A percentile compares a stretch with the other conserved stretches of the same genome.
Conservation (phyloP, 2,888 invertebrate genomes). For the Amblyteles armatorius region DNA sequence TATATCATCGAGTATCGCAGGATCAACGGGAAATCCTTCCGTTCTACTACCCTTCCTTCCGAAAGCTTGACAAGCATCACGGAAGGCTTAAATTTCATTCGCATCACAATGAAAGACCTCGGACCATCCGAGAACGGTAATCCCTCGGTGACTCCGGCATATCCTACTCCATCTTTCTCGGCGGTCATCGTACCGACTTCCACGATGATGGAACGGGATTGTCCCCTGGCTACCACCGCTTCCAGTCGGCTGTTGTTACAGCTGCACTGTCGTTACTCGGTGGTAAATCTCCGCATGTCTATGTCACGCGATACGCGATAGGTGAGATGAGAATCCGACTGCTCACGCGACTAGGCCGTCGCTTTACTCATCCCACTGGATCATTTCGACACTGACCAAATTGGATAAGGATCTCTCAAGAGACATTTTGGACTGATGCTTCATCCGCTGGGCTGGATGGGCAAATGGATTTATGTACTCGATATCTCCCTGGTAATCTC, state of each 20-base stretch:
- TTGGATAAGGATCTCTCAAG: conserved; percentile 29
- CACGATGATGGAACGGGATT: conserved; percentile 1
- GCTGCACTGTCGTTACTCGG: conserved; percentile 2
- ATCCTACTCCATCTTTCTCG: conserved; percentile 18
- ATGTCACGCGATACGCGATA: conserved; percentile 14
- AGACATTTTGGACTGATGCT: conserved; percentile 6
- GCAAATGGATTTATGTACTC: conserved; percentile 22
- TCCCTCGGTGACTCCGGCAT: conserved; percentile 13
- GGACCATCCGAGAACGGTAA: conserved; percentile 5
- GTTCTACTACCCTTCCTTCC: not conserved
- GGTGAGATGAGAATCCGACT: conserved; percentile 22
- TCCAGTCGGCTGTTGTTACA: not conserved
- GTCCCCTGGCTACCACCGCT: not conserved
- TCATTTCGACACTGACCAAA: conserved; percentile 39
- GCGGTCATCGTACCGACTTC: not conserved
- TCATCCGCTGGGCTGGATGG: not conserved
- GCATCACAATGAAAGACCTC: not conserved
- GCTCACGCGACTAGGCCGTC: conserved; percentile 8
- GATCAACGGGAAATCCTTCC: not conserved
- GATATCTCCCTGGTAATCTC: not conserved
- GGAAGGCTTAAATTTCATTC: conserved; percentile 20
- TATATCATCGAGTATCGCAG: not conserved
- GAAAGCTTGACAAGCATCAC: not conserved
- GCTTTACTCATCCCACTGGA: conserved; percentile 26
- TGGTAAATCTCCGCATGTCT: conserved; percentile 12